A percentile compares a stretch with the other conserved stretches of the same genome.
Evolutionary conservation across 2,888 invertebrate species (phyloP).

Genomic region (Drosophila formosana): DNA sequence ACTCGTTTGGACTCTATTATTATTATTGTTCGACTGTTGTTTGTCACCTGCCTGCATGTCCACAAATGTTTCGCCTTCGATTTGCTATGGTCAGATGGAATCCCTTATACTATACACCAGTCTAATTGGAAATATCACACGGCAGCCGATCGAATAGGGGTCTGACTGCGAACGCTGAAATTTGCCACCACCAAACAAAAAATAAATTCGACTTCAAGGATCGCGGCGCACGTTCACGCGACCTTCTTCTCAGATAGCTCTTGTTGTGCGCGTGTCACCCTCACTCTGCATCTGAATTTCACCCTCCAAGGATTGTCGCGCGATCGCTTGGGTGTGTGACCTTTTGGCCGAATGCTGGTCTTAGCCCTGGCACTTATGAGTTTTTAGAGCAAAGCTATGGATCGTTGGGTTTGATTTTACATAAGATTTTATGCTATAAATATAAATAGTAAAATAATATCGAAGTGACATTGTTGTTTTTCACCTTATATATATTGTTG

Average conservation of each 20-base stretch:
- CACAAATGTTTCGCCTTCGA: slow-evolving; percentile 43
- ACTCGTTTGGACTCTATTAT: slow-evolving; percentile 8
- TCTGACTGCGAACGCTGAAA: slow-evolving; percentile 49
- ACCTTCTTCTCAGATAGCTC: background rate
- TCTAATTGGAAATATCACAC: slow-evolving; percentile 50
- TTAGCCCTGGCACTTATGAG: slow-evolving; percentile 36
- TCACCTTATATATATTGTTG: too few species aligned
- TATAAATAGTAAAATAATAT: slow-evolving; percentile 22
- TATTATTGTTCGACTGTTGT: background rate
- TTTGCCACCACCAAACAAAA: slow-evolving; percentile 45
- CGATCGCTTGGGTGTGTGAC: slow-evolving; percentile 57
- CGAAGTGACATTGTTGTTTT: background rate
- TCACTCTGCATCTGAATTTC: slow-evolving; percentile 19
- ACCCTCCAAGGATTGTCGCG: slow-evolving; percentile 48
- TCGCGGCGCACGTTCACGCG: slow-evolving; percentile 26
- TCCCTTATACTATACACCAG: slow-evolving; percentile 16
- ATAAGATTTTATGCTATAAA: slow-evolving; percentile 48
- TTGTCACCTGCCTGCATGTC: slow-evolving; percentile 55
- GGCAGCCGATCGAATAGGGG: slow-evolving; percentile 80
- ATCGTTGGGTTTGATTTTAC: slow-evolving; percentile 28
- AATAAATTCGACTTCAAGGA: slow-evolving; percentile 38
- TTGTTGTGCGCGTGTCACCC: slow-evolving; percentile 68
- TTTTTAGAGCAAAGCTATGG: slow-evolving; percentile 40
- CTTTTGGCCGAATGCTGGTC: slow-evolving; percentile 80
- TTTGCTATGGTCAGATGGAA: slow-evolving; percentile 35